A percentile compares a stretch with the other conserved stretches of the same genome.
phyloP scores from a whole-genome alignment of 1,140 invertebrate species.

The Venturia canescens region DNA sequence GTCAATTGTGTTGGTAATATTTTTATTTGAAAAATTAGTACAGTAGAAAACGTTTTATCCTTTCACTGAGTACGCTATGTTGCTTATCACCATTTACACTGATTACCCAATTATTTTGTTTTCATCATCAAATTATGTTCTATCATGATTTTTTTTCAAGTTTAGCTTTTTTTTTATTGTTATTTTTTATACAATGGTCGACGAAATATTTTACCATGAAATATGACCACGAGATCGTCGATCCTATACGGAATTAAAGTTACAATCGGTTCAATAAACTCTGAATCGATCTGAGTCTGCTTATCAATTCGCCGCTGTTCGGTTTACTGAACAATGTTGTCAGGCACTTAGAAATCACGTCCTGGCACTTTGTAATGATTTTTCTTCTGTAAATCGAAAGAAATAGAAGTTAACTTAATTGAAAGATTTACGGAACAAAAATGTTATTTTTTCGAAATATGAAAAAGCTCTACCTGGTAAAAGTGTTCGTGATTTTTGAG shows the following conservation, averaged over 20 bases:
- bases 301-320: conserved; percentile 78
- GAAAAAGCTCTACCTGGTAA: conserved; percentile 75
- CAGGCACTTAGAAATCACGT: conserved; percentile 82
- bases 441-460: conserved; percentile 44
- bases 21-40: conserved; percentile 16
- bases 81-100: not conserved
- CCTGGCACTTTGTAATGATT: conserved; percentile 81
- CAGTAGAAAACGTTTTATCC: not conserved
- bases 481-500: conserved; percentile 75
- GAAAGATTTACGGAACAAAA: not conserved
- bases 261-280: conserved; percentile 73
- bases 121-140: not conserved
- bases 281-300: conserved; percentile 77
- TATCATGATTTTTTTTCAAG: conserved; percentile 8
- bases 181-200: not conserved
- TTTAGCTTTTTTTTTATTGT: not conserved
- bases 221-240: not conserved
- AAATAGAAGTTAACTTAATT: conserved; percentile 50
- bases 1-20: not conserved
- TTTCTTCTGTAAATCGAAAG: conserved; percentile 77
- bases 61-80: not conserved
- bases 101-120: not conserved
- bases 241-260: conserved; percentile 44
- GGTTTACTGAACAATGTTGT: conserved; percentile 83
- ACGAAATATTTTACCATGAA: not conserved